phyloP scores from a whole-genome alignment of 2,888 invertebrate genomes.

The Hirtodrosophila histrioides region DNA sequence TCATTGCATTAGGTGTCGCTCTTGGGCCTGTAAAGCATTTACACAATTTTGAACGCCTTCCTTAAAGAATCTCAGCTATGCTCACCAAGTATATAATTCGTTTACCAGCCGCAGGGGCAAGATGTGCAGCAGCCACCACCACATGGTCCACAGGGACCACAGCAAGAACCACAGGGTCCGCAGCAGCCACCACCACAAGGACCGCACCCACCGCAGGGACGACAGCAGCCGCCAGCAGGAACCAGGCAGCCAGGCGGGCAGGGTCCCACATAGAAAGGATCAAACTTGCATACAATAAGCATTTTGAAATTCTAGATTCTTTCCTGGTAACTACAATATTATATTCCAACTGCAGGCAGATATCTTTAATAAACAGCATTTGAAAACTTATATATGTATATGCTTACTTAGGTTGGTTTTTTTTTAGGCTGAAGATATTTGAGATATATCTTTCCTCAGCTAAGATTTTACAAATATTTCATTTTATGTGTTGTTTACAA shows the following conservation, averaged over 20 bases:
- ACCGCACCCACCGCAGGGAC: constrained; percentile 7
- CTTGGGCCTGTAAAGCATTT: too few species aligned
- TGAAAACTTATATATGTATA: not conserved
- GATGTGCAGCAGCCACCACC: constrained; percentile 43
- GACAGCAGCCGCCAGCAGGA: constrained; percentile 32
- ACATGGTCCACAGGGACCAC: constrained; percentile 41
- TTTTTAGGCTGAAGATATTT: constrained; percentile 10
- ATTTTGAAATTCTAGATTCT: constrained; percentile 17
- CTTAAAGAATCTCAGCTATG: not conserved
- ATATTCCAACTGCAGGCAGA: not conserved
- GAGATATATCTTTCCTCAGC: constrained; percentile 3
- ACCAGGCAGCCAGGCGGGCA: constrained; percentile 58
- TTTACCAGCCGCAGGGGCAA: constrained; percentile 39
- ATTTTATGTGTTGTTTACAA: not conserved
- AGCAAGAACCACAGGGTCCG: constrained; percentile 16
- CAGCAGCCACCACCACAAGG: constrained; percentile 11
- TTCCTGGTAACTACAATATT: too few species aligned
- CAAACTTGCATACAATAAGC: constrained; percentile 57
- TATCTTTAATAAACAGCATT: not conserved
- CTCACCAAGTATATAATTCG: not conserved
- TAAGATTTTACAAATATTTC: not conserved
- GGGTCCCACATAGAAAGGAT: constrained; percentile 67
- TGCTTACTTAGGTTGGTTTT: not conserved
- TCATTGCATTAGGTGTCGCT: too few species aligned
- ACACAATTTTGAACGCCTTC: too few species aligned